These are phyloP conservation scores for Palythoa heliodiscus DNA, from an alignment of 92 coral and sea anemone species.

Conservation along the genomic window DNA sequence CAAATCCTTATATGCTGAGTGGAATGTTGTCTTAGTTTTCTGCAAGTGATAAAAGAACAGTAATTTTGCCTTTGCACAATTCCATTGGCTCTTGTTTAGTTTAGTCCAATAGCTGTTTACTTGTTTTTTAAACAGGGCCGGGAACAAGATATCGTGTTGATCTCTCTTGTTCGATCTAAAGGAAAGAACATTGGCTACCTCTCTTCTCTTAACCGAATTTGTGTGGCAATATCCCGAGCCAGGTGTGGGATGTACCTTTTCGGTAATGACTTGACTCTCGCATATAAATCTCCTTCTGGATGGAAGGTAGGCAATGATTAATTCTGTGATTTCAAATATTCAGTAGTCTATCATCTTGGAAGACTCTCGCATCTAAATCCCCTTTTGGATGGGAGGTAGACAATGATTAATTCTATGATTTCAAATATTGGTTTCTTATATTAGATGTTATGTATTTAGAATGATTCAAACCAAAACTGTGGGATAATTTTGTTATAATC, in stretches of 20 bases:
- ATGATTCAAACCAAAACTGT: too few species aligned
- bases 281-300: slow-evolving; percentile 24
- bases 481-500: too few species aligned
- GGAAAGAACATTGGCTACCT: slow-evolving; percentile 64
- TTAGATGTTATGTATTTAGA: too few species aligned
- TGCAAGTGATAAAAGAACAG: too few species aligned
- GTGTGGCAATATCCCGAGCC: slow-evolving; percentile 89
- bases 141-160: slow-evolving; percentile 77
- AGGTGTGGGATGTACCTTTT: slow-evolving; percentile 79
- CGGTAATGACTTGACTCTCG: slow-evolving; percentile 52
- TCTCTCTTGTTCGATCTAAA: slow-evolving; percentile 76
- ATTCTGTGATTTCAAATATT: too few species aligned
- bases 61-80: not conserved
- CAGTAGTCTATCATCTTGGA: too few species aligned
- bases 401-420: too few species aligned
- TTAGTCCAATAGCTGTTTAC: not conserved
- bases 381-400: too few species aligned
- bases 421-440: too few species aligned
- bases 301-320: slow-evolving; percentile 52
- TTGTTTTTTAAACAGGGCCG: slow-evolving; percentile 58
- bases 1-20: too few species aligned
- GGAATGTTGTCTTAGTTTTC: too few species aligned
- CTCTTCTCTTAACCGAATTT: slow-evolving; percentile 67
- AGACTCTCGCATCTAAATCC: slow-evolving; percentile 1
- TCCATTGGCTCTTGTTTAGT: not conserved